These are phyloP conservation scores for Osmerus mordax DNA, from an alignment of 2,113 vertebrate genomes.

Conservation along the genomic window DNA sequence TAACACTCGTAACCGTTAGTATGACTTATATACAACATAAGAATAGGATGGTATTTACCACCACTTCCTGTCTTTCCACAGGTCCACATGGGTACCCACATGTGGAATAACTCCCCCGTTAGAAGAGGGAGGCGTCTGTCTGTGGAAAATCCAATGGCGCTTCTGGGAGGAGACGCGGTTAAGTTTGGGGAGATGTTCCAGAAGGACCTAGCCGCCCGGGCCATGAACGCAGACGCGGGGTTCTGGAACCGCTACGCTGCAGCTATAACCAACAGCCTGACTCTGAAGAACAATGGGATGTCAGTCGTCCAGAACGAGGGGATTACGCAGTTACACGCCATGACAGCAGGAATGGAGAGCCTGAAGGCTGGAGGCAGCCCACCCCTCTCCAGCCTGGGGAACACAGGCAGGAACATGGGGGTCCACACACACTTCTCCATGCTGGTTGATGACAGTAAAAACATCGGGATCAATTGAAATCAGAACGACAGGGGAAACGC, in stretches of 20 bases:
- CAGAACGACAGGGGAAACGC: constrained; percentile 27
- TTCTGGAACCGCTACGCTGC: constrained; percentile 98
- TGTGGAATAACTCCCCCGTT: constrained; percentile 97
- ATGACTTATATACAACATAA: background rate
- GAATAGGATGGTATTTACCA: background rate
- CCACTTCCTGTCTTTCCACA: constrained; percentile 48
- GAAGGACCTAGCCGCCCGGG: constrained; percentile 90
- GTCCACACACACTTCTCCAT: constrained; percentile 87
- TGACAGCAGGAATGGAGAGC: constrained; percentile 84
- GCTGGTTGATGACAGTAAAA: constrained; percentile 95
- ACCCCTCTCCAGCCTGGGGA: constrained; percentile 79
- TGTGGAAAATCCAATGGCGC: constrained; percentile 92
- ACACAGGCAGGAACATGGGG: constrained; percentile 80
- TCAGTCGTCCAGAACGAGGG: constrained; percentile 97
- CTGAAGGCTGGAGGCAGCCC: constrained; percentile 76
- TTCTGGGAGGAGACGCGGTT: constrained; percentile 85
- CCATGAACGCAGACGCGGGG: constrained; percentile 89
- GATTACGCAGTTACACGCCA: constrained; percentile 85
- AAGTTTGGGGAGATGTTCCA: constrained; percentile 97
- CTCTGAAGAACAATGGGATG: constrained; percentile 98
- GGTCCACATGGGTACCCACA: constrained; percentile 99
- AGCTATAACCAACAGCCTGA: constrained; percentile 90
- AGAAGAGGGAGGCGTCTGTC: constrained; percentile 92
- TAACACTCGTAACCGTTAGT: background rate
- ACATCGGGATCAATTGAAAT: constrained; percentile 91